A percentile compares a stretch with the other conserved stretches of the same genome.
These are phyloP conservation scores for Phataginus tricuspis DNA, from an alignment of 2,797 vertebrate species.

Conservation along the genomic window DNA sequence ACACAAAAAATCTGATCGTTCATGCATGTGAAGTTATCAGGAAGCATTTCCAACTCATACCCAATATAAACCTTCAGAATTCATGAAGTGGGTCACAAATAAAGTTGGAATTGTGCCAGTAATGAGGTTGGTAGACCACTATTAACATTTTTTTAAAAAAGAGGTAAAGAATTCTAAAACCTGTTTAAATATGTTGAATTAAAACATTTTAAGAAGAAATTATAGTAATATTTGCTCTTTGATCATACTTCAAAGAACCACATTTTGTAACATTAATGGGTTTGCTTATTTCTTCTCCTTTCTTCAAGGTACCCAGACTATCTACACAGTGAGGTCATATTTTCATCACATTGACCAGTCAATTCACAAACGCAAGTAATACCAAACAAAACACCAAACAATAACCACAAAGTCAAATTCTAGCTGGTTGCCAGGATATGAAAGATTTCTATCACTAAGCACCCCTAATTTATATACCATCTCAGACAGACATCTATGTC, in stretches of 20 bases:
- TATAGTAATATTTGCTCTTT: slow-evolving; percentile 12
- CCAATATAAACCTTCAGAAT: slow-evolving; percentile 10
- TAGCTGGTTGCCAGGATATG: background rate
- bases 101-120: background rate
- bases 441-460: background rate
- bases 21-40: background rate
- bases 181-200: slow-evolving; percentile 1
- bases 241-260: slow-evolving; percentile 32
- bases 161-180: slow-evolving; percentile 16
- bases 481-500: background rate
- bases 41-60: background rate
- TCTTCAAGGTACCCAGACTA: background rate
- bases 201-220: slow-evolving; percentile 49
- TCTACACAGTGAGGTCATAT: background rate
- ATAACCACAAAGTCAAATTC: slow-evolving; percentile 15
- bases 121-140: background rate
- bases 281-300: slow-evolving; percentile 2
- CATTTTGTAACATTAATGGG: slow-evolving; percentile 36
- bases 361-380: slow-evolving; percentile 16
- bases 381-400: background rate
- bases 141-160: background rate
- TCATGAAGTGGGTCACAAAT: background rate
- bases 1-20: background rate
- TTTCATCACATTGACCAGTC: background rate
- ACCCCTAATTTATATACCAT: background rate